Evolutionary conservation across 2,797 vertebrate species (phyloP).

Genomic region (Chaetophractus vellerosus): DNA sequence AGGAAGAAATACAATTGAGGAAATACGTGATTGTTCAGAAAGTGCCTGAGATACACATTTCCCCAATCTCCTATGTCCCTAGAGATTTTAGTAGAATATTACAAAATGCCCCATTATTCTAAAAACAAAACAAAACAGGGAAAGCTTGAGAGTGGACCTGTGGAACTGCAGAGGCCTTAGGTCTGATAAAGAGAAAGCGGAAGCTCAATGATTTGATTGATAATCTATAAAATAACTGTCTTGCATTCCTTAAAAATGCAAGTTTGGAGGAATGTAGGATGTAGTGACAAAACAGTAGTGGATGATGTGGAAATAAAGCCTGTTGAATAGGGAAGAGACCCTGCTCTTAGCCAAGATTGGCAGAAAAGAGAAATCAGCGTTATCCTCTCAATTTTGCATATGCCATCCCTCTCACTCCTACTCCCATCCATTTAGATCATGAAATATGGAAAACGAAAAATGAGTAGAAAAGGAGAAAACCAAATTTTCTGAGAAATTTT

Average conservation of each 20-base stretch:
- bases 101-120: background rate
- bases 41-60: background rate
- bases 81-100: background rate
- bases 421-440: background rate
- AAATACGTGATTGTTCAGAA: background rate
- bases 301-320: background rate
- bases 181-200: background rate
- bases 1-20: background rate
- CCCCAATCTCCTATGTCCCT: background rate
- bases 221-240: background rate
- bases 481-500: background rate
- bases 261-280: background rate
- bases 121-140: background rate
- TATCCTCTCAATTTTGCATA: background rate
- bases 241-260: background rate
- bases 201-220: background rate
- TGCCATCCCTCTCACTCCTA: background rate
- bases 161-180: background rate
- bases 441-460: background rate
- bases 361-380: background rate
- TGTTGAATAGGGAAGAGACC: background rate
- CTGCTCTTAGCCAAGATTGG: background rate
- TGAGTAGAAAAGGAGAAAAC: background rate
- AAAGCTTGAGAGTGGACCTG: background rate
- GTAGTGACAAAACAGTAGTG: background rate